Evolutionary conservation across 2,797 vertebrate genomes (phyloP), one percentile per base, ranked within the genome.

Genomic region (Spizella passerina): DNA sequence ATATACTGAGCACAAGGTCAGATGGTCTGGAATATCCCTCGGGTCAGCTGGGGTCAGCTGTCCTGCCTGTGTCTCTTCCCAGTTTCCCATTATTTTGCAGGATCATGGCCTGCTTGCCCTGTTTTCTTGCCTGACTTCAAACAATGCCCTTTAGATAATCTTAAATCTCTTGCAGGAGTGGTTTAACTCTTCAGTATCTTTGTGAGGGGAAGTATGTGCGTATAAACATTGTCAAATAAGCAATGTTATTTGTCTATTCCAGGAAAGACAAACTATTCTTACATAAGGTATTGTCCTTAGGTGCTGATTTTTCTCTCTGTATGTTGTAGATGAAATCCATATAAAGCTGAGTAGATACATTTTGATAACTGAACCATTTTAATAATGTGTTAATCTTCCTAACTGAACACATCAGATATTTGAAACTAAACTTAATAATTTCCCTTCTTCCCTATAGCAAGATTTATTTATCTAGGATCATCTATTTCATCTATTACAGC

Each of bases 381-480:
- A 60, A 66, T 82, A 65, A 56, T 76, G 79, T 88, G 47, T 88
- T 91, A 93, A 71, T 88, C 50, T 76, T 86, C 43, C 41, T 76
- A 90, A 83, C n/a, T 13, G 61, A 93, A 65, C 32, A 49, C 34
- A 60, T 73, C 23, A 76, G 59, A 38, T 90, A 55, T 56, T 86
- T 93, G 72, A 90, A 94, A 78, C 39, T n/a, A 90, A 94, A 56
- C 65, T 89, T 68, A 61, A 47, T 82, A 39, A 64, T 59, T 79
- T 87, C 61, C n/a, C 6, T 71, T 91, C 68, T 83, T 86, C 63
- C 68, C 59, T 84, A 56, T 76, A 86, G 88, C 70, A 90, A 86
- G 93, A 69, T 79, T 90, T 96, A 86, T 95, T 96, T 95, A 87
- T 90, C 79, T 57, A 68, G 79, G 72, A 65, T 91, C 56, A 64